phyloP scores from a whole-genome alignment of 2,113 vertebrate genomes.

The Porphyrio hochstetteri region DNA sequence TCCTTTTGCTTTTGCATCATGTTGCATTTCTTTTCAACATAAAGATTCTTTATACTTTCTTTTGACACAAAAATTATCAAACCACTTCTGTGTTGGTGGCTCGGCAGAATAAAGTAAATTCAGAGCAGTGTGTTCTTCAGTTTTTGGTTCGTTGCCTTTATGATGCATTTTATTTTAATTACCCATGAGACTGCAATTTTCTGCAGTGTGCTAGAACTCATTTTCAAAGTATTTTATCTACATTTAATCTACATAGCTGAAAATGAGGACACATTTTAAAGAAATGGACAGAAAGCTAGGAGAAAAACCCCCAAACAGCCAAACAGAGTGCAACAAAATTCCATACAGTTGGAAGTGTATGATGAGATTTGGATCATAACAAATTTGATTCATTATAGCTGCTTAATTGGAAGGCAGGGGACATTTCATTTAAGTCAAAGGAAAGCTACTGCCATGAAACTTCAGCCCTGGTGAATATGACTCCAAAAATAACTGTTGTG shows the following conservation, averaged over 20 bases:
- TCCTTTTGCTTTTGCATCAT: neutral
- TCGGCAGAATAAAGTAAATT: neutral
- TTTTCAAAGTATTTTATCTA: slow-evolving; percentile 36
- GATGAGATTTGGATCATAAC: neutral
- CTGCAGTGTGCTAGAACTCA: neutral
- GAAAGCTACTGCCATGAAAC: slow-evolving; percentile 7
- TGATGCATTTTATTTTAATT: slow-evolving; percentile 22
- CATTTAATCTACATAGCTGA: neutral
- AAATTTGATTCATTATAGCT: slow-evolving; percentile 7
- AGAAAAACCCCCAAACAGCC: neutral
- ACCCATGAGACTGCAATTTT: slow-evolving; percentile 3
- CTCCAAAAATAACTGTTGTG: neutral
- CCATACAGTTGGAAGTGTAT: neutral
- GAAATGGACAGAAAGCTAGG: neutral
- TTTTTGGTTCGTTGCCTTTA: slow-evolving; percentile 18
- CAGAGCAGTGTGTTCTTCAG: neutral
- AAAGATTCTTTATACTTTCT: neutral
- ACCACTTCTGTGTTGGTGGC: neutral
- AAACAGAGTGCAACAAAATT: slow-evolving; percentile 22
- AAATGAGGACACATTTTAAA: neutral
- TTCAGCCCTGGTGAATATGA: neutral
- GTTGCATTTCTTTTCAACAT: neutral
- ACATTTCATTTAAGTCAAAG: neutral
- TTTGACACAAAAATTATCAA: neutral
- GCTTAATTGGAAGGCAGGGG: neutral